These are phyloP conservation scores for Characodon lateralis DNA, from an alignment of 2,797 vertebrate genomes.

Conservation along the genomic window DNA sequence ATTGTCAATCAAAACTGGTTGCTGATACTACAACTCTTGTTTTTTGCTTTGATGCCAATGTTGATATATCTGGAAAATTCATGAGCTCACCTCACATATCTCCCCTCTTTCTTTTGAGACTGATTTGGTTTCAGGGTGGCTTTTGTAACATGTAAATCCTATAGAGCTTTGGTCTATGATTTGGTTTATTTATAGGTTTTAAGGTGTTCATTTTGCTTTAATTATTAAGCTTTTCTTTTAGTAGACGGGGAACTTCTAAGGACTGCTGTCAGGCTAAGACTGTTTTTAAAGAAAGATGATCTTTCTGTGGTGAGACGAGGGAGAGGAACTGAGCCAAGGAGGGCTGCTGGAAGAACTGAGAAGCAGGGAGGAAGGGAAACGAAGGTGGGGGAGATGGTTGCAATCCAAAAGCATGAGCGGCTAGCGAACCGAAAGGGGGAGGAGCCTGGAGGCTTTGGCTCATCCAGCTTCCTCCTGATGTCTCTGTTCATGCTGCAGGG, in stretches of 20 bases:
- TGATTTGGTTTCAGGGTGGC: neutral
- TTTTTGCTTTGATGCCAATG: neutral
- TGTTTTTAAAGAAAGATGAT: constrained; percentile 51
- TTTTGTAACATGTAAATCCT: neutral
- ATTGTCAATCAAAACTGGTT: neutral
- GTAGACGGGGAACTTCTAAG: constrained; percentile 1
- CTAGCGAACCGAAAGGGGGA: constrained; percentile 43
- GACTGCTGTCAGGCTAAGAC: constrained; percentile 27
- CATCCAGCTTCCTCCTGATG: constrained; percentile 64
- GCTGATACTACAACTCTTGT: neutral
- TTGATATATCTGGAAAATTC: neutral
- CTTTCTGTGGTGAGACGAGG: constrained; percentile 54
- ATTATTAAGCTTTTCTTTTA: constrained; percentile 11
- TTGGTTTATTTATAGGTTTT: neutral
- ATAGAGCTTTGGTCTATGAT: neutral
- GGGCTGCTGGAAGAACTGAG: constrained; percentile 37
- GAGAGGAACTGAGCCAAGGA: constrained; percentile 57
- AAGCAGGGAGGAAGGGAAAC: constrained; percentile 26
- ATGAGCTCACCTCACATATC: neutral
- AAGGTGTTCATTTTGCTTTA: neutral
- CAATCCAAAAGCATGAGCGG: constrained; percentile 41
- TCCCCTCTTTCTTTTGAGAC: constrained; percentile 15
- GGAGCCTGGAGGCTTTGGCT: constrained; percentile 61
- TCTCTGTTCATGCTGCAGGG: constrained; percentile 75
- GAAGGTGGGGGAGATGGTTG: constrained; percentile 35